Percentiles rank a stretch among this genome's conserved stretches.
phyloP scores from a whole-genome alignment of 1,140 invertebrate species.

The roundworm (Caenorhabditis elegans) region DNA sequence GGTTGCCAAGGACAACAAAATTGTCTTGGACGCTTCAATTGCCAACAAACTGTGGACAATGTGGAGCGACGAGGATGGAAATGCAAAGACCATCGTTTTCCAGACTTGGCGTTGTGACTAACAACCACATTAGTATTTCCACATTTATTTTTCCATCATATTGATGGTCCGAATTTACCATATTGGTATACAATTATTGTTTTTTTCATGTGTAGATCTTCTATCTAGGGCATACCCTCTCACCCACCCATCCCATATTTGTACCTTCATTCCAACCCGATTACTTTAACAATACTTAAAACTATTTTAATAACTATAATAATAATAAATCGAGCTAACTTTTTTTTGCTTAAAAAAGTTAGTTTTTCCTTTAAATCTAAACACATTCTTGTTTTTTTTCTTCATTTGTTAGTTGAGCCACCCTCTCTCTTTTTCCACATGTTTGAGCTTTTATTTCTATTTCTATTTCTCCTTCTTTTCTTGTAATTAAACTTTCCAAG shows the following conservation, averaged over 20 bases:
- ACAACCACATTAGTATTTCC: too few species aligned
- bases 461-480: too few species aligned
- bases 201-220: neutral
- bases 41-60: constrained; percentile 23
- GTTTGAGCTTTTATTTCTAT: neutral
- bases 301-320: too few species aligned
- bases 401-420: neutral
- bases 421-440: too few species aligned
- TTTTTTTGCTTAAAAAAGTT: too few species aligned
- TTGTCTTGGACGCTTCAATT: constrained; percentile 11
- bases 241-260: neutral
- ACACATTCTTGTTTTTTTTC: constrained; percentile 14
- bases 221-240: neutral
- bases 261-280: too few species aligned
- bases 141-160: neutral
- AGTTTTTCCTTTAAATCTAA: neutral
- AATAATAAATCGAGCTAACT: too few species aligned
- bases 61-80: constrained; percentile 34
- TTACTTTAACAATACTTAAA: neutral
- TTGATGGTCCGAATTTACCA: neutral
- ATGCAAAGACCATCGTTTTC: constrained; percentile 39
- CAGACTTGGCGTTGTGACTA: constrained; percentile 4
- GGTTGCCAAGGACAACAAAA: constrained; percentile 36
- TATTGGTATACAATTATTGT: too few species aligned
- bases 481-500: too few species aligned